Base-by-base conservation (phyloP, 2,113 vertebrate genomes). In the Mormoops blainvillei region DNA sequence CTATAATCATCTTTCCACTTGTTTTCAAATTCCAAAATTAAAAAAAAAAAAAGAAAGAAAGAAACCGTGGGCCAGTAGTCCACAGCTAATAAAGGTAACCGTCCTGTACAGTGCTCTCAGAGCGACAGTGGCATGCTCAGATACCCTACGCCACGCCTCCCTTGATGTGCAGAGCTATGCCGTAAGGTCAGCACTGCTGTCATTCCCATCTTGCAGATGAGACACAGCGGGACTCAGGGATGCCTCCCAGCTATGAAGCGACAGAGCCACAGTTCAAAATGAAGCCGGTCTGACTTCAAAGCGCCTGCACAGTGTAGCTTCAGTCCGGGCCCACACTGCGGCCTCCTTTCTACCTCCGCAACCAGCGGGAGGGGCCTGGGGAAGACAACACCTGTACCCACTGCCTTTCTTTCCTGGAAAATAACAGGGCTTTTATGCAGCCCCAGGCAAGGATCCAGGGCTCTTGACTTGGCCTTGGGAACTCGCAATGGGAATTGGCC, bases 281-380 rank as follows among this genome's bases (percentile, higher is more conserved):
- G 45, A 28, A 7, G 19, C 45, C 8, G 2, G 43, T 24, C 4
- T 19, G 56, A 28, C 43, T 61, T 26, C 24, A 28, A n/a, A 31
- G n/a, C 28, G 3, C 6, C 22, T 50, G 3, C 50, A 18, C 45
- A 2, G 45, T 18, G 0, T 6, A 1, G 11, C 12, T 43, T 18
- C 16, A 1, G 10, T 8, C 22, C 5, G 84, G 16, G 52, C 45
- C 20, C 26, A 38, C 15, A 0, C 84, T 0, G 0, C 1, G 0
- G 22, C 73, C 73, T 36, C 31, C n/a, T 4, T n/a, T 54, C 18
- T 45, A 33, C 41, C 16, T 3, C 18, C 5, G 22, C 15, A 16
- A 7, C 36, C 15, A 50, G 61, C 43, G 5, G 19, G n/a, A 58
- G 18, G 61, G n/a, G 13, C 4, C 0, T 0, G 22, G 26, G 10